These are phyloP conservation scores for Amniataba percoides DNA, from an alignment of 2,797 vertebrate species.

Conservation along the genomic window DNA sequence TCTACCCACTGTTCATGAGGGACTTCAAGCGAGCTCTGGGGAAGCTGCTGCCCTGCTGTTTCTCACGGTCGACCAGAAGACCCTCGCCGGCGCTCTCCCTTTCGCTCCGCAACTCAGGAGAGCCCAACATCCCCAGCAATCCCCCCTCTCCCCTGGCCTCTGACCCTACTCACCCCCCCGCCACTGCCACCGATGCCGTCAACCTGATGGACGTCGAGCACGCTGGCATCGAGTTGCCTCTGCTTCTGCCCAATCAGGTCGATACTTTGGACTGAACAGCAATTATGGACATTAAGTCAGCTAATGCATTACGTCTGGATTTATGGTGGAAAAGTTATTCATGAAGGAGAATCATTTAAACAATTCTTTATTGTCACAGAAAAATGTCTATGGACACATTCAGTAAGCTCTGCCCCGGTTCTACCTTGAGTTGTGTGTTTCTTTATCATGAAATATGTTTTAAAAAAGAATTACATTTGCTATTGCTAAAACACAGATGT, in stretches of 20 bases:
- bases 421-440: not conserved
- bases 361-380: not conserved
- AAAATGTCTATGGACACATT: slow-evolving; percentile 7
- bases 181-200: slow-evolving; percentile 74
- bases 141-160: slow-evolving; percentile 83
- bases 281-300: not conserved
- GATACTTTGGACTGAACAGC: slow-evolving; percentile 84
- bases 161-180: slow-evolving; percentile 76
- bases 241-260: slow-evolving; percentile 82
- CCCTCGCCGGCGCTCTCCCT: slow-evolving; percentile 91
- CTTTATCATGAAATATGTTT: slow-evolving; percentile 1
- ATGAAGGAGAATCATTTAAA: not conserved
- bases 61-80: slow-evolving; percentile 82
- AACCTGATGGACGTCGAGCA: slow-evolving; percentile 86
- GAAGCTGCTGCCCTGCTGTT: slow-evolving; percentile 91
- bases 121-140: slow-evolving; percentile 86
- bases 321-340: not conserved
- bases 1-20: slow-evolving; percentile 98
- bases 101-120: slow-evolving; percentile 94
- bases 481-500: too few species aligned
- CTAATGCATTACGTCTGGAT: not conserved
- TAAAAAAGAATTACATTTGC: not conserved
- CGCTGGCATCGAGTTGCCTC: slow-evolving; percentile 72
- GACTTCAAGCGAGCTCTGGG: slow-evolving; percentile 97
- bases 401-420: not conserved